A percentile compares a stretch with the other conserved stretches of the same genome.
Evolutionary conservation across 2,888 invertebrate genomes (phyloP).

Genomic region (Polylopha cassiicola): DNA sequence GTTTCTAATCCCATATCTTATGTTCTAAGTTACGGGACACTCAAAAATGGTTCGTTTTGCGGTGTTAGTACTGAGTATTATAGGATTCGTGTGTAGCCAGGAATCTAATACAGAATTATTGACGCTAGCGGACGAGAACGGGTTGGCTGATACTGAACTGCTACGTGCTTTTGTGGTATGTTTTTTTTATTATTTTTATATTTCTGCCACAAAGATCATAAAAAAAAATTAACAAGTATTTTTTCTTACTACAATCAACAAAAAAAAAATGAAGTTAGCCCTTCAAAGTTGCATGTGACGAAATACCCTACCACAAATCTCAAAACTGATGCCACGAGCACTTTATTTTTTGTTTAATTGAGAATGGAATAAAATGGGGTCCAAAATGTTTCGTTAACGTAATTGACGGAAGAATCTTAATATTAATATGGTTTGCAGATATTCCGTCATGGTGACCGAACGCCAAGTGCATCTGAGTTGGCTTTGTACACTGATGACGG

Average conservation of each 20-base stretch:
- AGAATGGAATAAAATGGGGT: not conserved
- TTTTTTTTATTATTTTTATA: constrained; percentile 24
- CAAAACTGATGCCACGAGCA: no score
- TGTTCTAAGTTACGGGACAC: constrained; percentile 33
- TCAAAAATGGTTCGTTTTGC: constrained; percentile 40
- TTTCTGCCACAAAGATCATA: no score
- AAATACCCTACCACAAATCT: no score
- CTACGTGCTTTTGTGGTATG: constrained; percentile 62
- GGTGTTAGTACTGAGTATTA: constrained; percentile 34
- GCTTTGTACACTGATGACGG: constrained; percentile 73
- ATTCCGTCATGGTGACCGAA: constrained; percentile 84
- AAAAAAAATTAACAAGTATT: no score
- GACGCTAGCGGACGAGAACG: constrained; percentile 36
- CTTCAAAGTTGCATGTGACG: no score
- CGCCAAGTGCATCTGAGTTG: constrained; percentile 76
- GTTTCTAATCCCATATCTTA: constrained; percentile 27
- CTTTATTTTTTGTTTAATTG: not conserved
- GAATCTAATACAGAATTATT: constrained; percentile 31
- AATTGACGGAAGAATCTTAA: no score
- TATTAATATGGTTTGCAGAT: no score
- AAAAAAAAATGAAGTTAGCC: no score
- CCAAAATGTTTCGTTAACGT: no score
- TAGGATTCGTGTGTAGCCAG: constrained; percentile 33
- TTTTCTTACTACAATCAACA: no score
- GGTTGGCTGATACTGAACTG: constrained; percentile 46